Evolutionary conservation across 2,113 vertebrate genomes (phyloP).

Genomic region (Seriola aureovittata): DNA sequence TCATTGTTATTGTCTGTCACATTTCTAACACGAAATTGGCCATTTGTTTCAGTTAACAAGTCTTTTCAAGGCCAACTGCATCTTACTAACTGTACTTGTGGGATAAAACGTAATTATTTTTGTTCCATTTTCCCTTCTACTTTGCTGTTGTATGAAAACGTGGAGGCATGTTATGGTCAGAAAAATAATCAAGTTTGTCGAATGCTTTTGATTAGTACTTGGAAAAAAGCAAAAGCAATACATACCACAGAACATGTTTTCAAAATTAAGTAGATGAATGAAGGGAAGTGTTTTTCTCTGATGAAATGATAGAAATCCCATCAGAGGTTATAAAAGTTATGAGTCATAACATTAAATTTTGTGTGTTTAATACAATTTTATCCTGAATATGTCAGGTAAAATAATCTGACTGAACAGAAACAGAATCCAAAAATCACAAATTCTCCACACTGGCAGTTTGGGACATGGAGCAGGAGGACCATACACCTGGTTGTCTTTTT

Average conservation of each 20-base stretch:
- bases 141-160: conserved; percentile 31
- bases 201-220: not conserved
- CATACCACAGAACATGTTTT: not conserved
- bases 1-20: not conserved
- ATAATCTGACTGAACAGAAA: not conserved
- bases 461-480: too few species aligned
- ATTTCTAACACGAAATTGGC: not conserved
- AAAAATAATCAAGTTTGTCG: not conserved
- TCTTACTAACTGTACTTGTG: not conserved
- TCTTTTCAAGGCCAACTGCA: not conserved
- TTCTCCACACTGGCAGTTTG: not conserved
- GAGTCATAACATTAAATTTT: too few species aligned
- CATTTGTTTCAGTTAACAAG: not conserved
- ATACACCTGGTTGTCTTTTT: conserved; percentile 28
- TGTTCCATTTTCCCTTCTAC: not conserved
- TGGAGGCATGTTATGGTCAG: not conserved
- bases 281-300: not conserved
- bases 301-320: not conserved
- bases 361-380: not conserved
- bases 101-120: not conserved
- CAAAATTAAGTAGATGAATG: not conserved
- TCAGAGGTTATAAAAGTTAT: not conserved
- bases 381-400: too few species aligned
- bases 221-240: not conserved
- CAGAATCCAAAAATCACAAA: not conserved